phyloP scores from a whole-genome alignment of 2,113 vertebrate genomes.

The Poeciliopsis occidentalis region DNA sequence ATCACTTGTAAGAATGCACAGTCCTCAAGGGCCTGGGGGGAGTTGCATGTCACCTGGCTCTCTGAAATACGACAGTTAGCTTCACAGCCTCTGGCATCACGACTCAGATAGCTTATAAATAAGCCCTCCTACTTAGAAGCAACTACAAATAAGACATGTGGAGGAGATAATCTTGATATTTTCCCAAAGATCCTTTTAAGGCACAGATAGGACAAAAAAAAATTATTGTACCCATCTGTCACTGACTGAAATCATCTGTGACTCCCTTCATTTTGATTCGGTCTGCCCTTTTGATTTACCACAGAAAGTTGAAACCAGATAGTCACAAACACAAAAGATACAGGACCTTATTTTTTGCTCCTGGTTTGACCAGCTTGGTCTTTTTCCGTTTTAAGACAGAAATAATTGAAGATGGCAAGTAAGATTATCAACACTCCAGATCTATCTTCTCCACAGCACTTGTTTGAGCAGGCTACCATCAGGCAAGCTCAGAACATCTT shows the following conservation, averaged over 20 bases:
- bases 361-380: too few species aligned
- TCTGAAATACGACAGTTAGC: slow-evolving; percentile 10
- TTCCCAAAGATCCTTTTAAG: slow-evolving; percentile 42
- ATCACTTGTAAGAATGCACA: slow-evolving; percentile 57
- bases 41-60: slow-evolving; percentile 32
- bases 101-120: slow-evolving; percentile 25
- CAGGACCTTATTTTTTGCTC: too few species aligned
- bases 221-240: slow-evolving; percentile 50
- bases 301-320: too few species aligned
- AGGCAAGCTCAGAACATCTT: too few species aligned
- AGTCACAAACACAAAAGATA: too few species aligned
- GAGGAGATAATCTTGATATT: slow-evolving; percentile 15
- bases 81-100: slow-evolving; percentile 32
- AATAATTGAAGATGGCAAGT: too few species aligned
- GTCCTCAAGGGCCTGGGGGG: slow-evolving; percentile 41
- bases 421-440: too few species aligned
- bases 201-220: slow-evolving; percentile 12
- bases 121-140: slow-evolving; percentile 3
- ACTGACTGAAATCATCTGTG: slow-evolving; percentile 55
- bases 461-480: too few species aligned
- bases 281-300: background rate
- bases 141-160: background rate
- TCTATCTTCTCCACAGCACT: too few species aligned
- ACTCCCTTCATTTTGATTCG: slow-evolving; percentile 25
- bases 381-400: too few species aligned